Evolutionary conservation across 2,888 invertebrate genomes (phyloP).

Genomic region (Andrena praecox): DNA sequence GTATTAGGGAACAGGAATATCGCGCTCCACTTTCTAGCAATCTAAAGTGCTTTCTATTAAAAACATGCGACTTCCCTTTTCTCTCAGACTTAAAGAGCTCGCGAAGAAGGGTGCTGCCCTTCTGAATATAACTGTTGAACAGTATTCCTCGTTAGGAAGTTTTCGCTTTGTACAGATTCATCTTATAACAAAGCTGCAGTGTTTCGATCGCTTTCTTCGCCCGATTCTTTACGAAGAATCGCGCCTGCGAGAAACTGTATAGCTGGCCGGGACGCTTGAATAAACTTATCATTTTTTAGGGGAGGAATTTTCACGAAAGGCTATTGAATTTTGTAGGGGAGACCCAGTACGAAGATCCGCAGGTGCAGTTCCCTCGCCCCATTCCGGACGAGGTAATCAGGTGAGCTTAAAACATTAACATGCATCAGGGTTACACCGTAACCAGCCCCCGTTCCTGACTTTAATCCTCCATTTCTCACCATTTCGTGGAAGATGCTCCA

Average conservation of each 20-base stretch:
- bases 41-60: constrained; percentile 13
- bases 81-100: background rate
- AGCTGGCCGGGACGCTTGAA: too few relatives aligned
- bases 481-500: background rate
- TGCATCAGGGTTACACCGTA: constrained; percentile 9
- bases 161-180: background rate
- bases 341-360: constrained; percentile 75
- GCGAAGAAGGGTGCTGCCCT: background rate
- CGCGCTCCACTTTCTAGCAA: constrained; percentile 4
- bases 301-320: constrained; percentile 27
- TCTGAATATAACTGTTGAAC: constrained; percentile 6
- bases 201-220: background rate
- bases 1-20: constrained; percentile 14
- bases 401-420: constrained; percentile 64
- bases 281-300: constrained; percentile 27
- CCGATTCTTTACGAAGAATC: background rate
- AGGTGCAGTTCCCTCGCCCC: constrained; percentile 73
- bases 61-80: constrained; percentile 5
- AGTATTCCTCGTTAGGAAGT: background rate
- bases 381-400: constrained; percentile 79
- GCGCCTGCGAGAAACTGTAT: too few relatives aligned
- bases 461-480: constrained; percentile 19
- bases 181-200: background rate
- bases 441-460: constrained; percentile 3
- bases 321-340: constrained; percentile 72